Base-by-base conservation (phyloP, 2,888 invertebrate species). In the Athripsodes cinereus region DNA sequence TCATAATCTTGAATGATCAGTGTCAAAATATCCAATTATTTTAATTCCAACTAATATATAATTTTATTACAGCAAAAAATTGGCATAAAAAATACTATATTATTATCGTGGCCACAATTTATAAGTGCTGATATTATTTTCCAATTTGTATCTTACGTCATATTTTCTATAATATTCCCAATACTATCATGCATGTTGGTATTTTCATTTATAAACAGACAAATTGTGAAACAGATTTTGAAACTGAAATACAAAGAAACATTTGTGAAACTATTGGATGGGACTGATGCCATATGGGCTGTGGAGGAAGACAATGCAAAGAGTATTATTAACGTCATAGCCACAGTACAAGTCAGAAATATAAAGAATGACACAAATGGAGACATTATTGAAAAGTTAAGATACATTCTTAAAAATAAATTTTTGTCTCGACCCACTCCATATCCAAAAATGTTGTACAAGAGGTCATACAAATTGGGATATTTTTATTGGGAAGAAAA, bases 221-320 rank as follows among this genome's bases (percentile, higher is more conserved):
- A 52, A 20, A 51, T 65, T 3, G 62, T 67, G 5, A 20, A 59
- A 22, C 16, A 60, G 6, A 49, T 65, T 54, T 63, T 62, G 54
- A 59, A 60, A 59, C 56, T 40, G 3, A 65, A 65, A 52, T 62
- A 67, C 22, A 73, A 73, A 48, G 67, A 71, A 40, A 66, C 71
- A 58, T 82, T 77, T 63, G 72, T 69, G 2, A 73, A 74, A 20
- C 72, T 81, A 18, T 68, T 82, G 20, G 72, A 76, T 34, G 81
- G 81, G 46, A 73, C 75, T 8, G 82, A 82, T 64, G 73, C 75
- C 1, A 72, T 81, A 55, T 81, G 81, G 80, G 76, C 79, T 26
- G 64, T 80, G 20, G 81, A 81, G 67, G 73, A 76, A 31, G 69
- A 75, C 2, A 65, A 69, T 1, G 71, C 76, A 0, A 72, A 72